phyloP scores from a whole-genome alignment of 2,888 invertebrate genomes.

The Deladenus siricidicola region DNA sequence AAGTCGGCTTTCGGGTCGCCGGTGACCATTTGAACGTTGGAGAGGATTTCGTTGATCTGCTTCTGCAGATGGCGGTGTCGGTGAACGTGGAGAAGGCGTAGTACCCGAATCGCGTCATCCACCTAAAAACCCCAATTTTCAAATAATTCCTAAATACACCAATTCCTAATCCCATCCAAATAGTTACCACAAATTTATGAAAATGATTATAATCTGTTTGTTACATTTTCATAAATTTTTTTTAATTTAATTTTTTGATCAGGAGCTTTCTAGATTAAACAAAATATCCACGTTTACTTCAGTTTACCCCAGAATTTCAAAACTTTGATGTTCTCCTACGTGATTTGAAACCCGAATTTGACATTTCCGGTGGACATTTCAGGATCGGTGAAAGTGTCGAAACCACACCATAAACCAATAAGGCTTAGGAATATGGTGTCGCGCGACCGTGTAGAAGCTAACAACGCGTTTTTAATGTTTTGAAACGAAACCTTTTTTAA shows the following conservation, averaged over 20 bases:
- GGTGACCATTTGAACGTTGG: conserved; percentile 80
- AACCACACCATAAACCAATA: too few species aligned
- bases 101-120: conserved; percentile 68
- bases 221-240: not conserved
- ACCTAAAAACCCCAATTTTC: too few species aligned
- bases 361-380: too few species aligned
- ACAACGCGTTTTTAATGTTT: too few species aligned
- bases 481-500: too few species aligned
- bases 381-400: too few species aligned
- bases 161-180: not conserved
- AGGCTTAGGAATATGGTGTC: too few species aligned
- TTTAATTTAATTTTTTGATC: not conserved
- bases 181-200: not conserved
- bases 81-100: conserved; percentile 70
- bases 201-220: not conserved
- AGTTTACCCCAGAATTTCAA: too few species aligned
- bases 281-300: too few species aligned
- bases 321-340: too few species aligned
- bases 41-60: conserved; percentile 81
- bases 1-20: conserved; percentile 32
- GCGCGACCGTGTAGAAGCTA: too few species aligned
- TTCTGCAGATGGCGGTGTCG: conserved; percentile 25
- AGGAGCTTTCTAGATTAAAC: not conserved
- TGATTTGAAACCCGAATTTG: too few species aligned
- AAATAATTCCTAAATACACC: not conserved